Evolutionary conservation across 1,140 invertebrate species (phyloP), one percentile per base, ranked within the genome.

Genomic region (Heliconius nattereri): DNA sequence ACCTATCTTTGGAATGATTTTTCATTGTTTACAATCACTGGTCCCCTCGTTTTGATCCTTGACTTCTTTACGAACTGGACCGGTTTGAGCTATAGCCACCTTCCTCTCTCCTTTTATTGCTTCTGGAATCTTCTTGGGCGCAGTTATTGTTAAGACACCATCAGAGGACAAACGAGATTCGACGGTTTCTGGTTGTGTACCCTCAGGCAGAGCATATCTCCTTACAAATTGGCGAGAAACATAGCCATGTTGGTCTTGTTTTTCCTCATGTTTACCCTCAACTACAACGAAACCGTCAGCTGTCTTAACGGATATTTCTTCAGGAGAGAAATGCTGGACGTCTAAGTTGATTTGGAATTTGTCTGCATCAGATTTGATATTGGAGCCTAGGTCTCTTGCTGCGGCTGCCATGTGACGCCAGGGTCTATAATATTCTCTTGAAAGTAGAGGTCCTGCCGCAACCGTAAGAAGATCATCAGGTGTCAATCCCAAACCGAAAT

Each of bases 271-370:
- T 86, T 96, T 97, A 0, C 96, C 97, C 85, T 96, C 95, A 19
- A 97, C 95, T 11, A 97, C 95, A 2, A 97, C 94, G 66, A 91
- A 95, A 78, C 96, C 96, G 83, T 97, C 96, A 0, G 96, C 95
- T 0, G 96, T 96, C 86, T 97, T 98, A 2, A 98, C 97, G n/a
- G 94, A 95, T 60, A 98, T 95, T 87, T 98, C 97, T 85, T 97
- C 96, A 0, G 97, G 97, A 60, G 95, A 95, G 86, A 97, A 98
- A 84, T 97, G 96, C 73, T 96, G 95, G 2, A 98, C 96, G 83
- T 98, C 97, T 79, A 97, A 92, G 71, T 95, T 95, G 0, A 96
- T 93, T 88, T 96, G 94, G 77, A 95, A 96, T 76, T 92, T 91
- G 49, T 92, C 90, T 54, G 85, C 83, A 78, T 92, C 95, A 20